Conservation (phyloP, 1,140 invertebrate species). For the Drosophila micromelanica region DNA sequence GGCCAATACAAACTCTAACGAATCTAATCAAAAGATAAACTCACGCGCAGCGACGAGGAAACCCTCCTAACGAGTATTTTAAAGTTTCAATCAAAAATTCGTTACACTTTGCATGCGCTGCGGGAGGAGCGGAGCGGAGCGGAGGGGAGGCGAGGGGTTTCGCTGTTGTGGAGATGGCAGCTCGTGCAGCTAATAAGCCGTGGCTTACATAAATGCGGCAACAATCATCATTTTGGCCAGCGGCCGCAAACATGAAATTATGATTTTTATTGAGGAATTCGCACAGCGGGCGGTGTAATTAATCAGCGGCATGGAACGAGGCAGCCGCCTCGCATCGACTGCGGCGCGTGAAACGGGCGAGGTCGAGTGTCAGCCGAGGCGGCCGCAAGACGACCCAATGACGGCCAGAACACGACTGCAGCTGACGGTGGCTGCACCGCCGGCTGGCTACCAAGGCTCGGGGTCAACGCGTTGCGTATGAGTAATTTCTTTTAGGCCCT, state of each 20-base stretch:
- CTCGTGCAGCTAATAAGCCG: constrained; percentile 80
- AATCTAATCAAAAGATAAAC: constrained; percentile 83
- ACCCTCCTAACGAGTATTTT: constrained; percentile 80
- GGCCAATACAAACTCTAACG: constrained; percentile 78
- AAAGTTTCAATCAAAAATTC: constrained; percentile 82
- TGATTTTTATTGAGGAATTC: constrained; percentile 83
- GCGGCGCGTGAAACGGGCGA: constrained; percentile 62
- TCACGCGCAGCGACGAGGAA: constrained; percentile 68
- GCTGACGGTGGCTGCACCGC: neutral
- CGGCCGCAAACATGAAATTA: constrained; percentile 76
- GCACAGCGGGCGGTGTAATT: constrained; percentile 82
- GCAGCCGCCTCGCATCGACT: constrained; percentile 3
- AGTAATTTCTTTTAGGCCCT: constrained; percentile 27
- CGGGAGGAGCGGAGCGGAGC: neutral
- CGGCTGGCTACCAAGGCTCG: constrained; percentile 5
- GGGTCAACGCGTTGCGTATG: constrained; percentile 41
- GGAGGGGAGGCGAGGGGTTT: neutral
- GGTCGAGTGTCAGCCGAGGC: constrained; percentile 67
- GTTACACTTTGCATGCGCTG: constrained; percentile 68
- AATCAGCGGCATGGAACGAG: constrained; percentile 69
- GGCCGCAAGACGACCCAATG: constrained; percentile 47
- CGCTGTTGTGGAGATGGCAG: constrained; percentile 34
- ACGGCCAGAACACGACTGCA: constrained; percentile 9
- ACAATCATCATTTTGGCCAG: constrained; percentile 77
- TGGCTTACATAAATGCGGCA: constrained; percentile 82